phyloP scores from a whole-genome alignment of 1,140 invertebrate species.

The Diplogasteroides magnus region DNA sequence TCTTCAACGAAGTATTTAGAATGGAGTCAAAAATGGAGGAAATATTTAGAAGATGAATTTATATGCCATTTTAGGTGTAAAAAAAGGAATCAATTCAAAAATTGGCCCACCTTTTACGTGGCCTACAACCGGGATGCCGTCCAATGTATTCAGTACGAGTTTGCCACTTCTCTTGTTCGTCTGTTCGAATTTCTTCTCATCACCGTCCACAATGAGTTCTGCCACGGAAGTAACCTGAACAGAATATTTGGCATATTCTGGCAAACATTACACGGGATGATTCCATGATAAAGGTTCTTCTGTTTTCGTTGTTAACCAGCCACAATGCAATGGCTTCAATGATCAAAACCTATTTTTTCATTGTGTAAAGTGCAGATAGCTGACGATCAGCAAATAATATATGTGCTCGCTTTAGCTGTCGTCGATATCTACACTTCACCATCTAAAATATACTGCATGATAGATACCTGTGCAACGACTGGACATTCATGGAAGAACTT shows the following conservation, averaged over 20 bases:
- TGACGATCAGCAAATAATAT: no score
- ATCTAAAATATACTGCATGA: neutral
- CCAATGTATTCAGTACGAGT: neutral
- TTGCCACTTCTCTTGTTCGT: neutral
- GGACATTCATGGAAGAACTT: slow-evolving; percentile 25
- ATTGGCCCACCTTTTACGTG: neutral
- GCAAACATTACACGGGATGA: no score
- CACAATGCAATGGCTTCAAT: no score
- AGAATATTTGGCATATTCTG: neutral
- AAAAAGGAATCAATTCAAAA: no score
- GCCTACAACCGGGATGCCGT: neutral
- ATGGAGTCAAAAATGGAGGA: no score
- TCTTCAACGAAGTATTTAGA: no score
- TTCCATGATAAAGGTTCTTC: neutral
- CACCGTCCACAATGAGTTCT: neutral
- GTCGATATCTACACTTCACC: no score
- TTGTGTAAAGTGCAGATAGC: no score
- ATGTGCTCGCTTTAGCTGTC: no score
- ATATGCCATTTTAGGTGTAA: no score
- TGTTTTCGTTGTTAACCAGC: neutral
- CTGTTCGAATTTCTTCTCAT: neutral
- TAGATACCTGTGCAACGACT: slow-evolving; percentile 20
- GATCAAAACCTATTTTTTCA: no score
- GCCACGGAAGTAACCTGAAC: neutral
- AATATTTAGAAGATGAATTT: neutral